phyloP scores from a whole-genome alignment of 1,140 invertebrate genomes.

The Ceratina calcarata region DNA sequence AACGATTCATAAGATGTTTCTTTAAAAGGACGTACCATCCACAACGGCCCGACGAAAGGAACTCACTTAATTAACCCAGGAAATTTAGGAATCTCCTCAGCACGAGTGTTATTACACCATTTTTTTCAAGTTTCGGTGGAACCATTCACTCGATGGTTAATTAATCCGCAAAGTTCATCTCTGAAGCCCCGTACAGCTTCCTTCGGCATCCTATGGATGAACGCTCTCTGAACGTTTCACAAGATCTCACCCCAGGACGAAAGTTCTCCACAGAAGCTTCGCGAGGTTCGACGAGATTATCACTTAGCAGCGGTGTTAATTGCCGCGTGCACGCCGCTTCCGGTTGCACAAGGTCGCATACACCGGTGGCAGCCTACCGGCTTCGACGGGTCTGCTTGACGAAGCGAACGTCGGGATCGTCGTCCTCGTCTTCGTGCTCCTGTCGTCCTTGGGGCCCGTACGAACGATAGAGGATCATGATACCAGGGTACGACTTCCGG shows the following conservation, averaged over 20 bases:
- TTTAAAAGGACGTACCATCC: too few relatives aligned
- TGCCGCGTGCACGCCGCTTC: constrained; percentile 10
- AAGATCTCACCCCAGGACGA: neutral
- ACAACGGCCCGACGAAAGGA: too few relatives aligned
- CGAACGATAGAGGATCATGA: neutral
- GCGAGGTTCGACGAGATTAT: neutral
- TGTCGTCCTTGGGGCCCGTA: constrained; percentile 20
- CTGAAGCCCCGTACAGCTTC: too few relatives aligned
- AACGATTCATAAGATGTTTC: too few relatives aligned
- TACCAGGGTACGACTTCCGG: neutral
- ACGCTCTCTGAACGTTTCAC: neutral
- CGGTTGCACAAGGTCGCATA: constrained; percentile 38
- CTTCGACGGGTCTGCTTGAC: constrained; percentile 8
- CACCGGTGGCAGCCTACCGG: constrained; percentile 4
- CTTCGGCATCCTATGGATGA: neutral
- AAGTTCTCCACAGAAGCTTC: neutral
- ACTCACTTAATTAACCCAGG: too few relatives aligned
- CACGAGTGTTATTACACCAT: too few relatives aligned
- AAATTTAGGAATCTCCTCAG: too few relatives aligned
- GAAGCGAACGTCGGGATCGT: neutral
- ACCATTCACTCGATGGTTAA: too few relatives aligned
- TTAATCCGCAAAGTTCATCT: too few relatives aligned
- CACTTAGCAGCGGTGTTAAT: constrained; percentile 19
- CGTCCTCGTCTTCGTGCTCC: constrained; percentile 8
- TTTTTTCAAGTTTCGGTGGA: too few relatives aligned